Base-by-base conservation (phyloP, 1,140 invertebrate genomes). In the Drosophila suzukii region DNA sequence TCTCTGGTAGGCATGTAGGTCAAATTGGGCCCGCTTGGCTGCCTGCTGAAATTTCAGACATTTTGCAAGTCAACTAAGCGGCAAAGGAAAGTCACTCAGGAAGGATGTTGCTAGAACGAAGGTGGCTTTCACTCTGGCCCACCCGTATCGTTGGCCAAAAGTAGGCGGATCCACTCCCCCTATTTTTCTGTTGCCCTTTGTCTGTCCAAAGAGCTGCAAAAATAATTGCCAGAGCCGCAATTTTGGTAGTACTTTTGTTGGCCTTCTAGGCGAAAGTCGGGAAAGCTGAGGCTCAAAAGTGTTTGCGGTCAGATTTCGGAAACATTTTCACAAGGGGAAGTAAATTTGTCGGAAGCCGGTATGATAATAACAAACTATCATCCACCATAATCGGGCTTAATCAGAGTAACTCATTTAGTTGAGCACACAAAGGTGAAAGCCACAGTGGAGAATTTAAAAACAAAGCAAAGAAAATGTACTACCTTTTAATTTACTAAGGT, bases 1-100 rank as follows among this genome's bases (percentile, higher is more conserved):
- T 43, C 15, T 46, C 77, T 70, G 49, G 44, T 54, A 67, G 76
- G 81, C 81, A 85, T 89, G 58, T 77, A 66, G 84, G 79, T 83
- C 83, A 89, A 83, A 88, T 65, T 68, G 83, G 79, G 75, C 62
- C 71, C 55, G 79, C 61, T 55, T 73, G 62, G 66, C 20, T 85
- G 73, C 49, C 44, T 38, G 47, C 74, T 68, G 32, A 53, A 71
- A 83, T 83, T 80, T 76, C 62, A 77, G 65, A 50, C 78, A 88
- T 88, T 88, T 88, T 88, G 83, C 79, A 74, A 80, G 84, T 88
- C 83, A 80, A 88, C 83, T 82, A 67, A 47, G 55, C 58, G 51
- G 58, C 54, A 61, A 46, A 46, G 62, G 61, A 53, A 68, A 67
- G 68, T 75, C 51, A 47, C 56, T 65, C 56, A 63, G 50, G 34